A percentile compares a stretch with the other conserved stretches of the same genome.
Conservation (phyloP, 2,888 invertebrate genomes). For the Eristalis tenax region DNA sequence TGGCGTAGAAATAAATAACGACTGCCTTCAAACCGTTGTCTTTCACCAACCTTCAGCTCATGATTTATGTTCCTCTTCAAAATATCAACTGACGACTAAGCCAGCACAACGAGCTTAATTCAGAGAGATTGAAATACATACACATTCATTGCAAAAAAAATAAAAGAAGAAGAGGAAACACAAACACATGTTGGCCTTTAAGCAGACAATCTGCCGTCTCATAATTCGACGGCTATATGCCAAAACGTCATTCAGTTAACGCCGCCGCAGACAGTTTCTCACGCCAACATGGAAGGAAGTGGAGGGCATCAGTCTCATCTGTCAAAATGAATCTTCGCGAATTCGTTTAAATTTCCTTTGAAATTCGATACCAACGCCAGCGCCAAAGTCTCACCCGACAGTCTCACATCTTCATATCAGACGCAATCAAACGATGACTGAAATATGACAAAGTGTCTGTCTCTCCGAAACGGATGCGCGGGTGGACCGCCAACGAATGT, state of each 20-base stretch:
- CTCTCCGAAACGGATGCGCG: conserved; percentile 36
- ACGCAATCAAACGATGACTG: conserved; percentile 29
- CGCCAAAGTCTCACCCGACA: conserved; percentile 40
- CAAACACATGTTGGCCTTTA: not conserved
- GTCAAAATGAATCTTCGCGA: conserved; percentile 48
- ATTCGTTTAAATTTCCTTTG: conserved; percentile 55
- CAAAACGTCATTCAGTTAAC: conserved; percentile 49
- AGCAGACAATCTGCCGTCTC: not conserved
- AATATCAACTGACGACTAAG: not conserved
- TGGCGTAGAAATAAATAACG: too few species aligned
- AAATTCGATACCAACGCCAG: conserved; percentile 61
- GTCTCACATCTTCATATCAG: not conserved
- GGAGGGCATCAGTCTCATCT: conserved; percentile 25
- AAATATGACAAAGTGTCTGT: conserved; percentile 55
- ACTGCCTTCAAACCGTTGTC: too few species aligned
- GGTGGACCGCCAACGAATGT: conserved; percentile 20
- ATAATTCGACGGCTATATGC: conserved; percentile 31
- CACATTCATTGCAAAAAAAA: not conserved
- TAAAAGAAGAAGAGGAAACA: not conserved
- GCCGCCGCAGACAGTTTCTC: conserved; percentile 44
- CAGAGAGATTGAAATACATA: not conserved
- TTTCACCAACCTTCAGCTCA: not conserved
- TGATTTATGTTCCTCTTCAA: not conserved
- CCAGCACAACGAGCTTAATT: not conserved
- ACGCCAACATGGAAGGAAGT: conserved; percentile 49